Percentiles rank a stretch among this genome's conserved stretches.
These are phyloP conservation scores for Melozone crissalis DNA, from an alignment of 2,113 vertebrate species.

Conservation along the genomic window DNA sequence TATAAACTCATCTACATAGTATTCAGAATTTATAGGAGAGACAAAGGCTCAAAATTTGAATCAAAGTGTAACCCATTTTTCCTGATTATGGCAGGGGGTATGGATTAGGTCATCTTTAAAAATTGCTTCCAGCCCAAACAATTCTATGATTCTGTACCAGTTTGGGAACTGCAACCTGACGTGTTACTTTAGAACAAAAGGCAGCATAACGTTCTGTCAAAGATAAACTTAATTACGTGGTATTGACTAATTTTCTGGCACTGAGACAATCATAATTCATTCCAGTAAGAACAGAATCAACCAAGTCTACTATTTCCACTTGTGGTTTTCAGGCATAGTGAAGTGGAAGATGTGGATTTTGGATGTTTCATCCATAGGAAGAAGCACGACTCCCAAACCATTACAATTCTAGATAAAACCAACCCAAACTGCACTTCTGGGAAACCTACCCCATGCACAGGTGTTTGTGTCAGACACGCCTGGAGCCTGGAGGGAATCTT, in stretches of 20 bases:
- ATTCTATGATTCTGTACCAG: neutral
- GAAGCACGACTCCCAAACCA: too few species aligned
- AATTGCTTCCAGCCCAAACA: neutral
- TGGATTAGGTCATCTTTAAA: neutral
- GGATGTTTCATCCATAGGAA: neutral
- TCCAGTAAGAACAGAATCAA: neutral
- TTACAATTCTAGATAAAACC: neutral
- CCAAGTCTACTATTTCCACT: neutral
- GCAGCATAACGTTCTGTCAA: neutral
- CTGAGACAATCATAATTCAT: rapidly evolving
- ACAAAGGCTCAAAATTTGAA: neutral
- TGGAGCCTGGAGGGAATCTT: rapidly evolving
- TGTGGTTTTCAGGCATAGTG: rapidly evolving
- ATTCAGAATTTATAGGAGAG: neutral
- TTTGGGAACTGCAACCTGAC: neutral
- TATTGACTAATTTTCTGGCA: neutral
- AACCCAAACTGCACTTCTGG: neutral
- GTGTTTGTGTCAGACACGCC: rapidly evolving
- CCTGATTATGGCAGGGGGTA: neutral
- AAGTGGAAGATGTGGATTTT: rapidly evolving
- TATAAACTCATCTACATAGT: neutral
- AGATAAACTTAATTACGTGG: neutral
- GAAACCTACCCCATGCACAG: rapidly evolving
- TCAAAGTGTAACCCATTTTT: rapidly evolving
- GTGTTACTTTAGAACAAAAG: neutral